Percentiles rank a stretch among this genome's conserved stretches.
Evolutionary conservation across 2,888 invertebrate genomes (phyloP).

Genomic region (Tiliacea aurago): DNA sequence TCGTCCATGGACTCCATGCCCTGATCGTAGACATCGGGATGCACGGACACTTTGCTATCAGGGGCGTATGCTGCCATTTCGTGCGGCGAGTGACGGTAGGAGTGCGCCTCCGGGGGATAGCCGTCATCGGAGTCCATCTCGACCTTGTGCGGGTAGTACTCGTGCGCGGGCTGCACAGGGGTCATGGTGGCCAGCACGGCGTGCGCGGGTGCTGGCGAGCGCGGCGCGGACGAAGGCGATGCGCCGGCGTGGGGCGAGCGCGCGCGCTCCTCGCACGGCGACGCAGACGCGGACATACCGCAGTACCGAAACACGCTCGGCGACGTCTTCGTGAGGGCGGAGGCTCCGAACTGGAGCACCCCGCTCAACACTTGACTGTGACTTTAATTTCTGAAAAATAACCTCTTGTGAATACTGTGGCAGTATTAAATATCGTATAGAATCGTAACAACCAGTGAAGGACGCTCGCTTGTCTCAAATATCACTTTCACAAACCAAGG

Average conservation of each 20-base stretch:
- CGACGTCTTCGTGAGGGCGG: conserved; percentile 82
- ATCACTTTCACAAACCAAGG: background rate
- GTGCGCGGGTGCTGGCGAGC: conserved; percentile 92
- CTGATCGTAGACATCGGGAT: conserved; percentile 88
- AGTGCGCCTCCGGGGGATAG: conserved; percentile 91
- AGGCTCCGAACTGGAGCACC: conserved; percentile 85
- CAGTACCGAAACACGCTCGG: conserved; percentile 76
- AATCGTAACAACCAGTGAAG: conserved; percentile 27
- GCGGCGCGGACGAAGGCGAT: conserved; percentile 88
- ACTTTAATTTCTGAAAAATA: conserved; percentile 82
- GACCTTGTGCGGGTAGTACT: conserved; percentile 91
- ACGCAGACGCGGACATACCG: conserved; percentile 87
- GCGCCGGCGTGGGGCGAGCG: conserved; percentile 85
- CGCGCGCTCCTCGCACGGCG: conserved; percentile 86
- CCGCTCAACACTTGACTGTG: conserved; percentile 81
- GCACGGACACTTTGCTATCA: conserved; percentile 91
- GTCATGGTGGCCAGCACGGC: conserved; percentile 96
- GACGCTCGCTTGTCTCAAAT: conserved; percentile 48
- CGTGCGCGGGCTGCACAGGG: conserved; percentile 95
- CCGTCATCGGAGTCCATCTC: conserved; percentile 92
- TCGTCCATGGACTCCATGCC: conserved; percentile 91
- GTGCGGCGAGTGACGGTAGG: conserved; percentile 90
- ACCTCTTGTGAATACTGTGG: conserved; percentile 20
- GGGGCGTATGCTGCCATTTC: conserved; percentile 88
- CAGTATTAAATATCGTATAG: background rate